These are phyloP conservation scores for Vulpes lagopus DNA, from an alignment of 2,113 vertebrate genomes.

Conservation along the genomic window DNA sequence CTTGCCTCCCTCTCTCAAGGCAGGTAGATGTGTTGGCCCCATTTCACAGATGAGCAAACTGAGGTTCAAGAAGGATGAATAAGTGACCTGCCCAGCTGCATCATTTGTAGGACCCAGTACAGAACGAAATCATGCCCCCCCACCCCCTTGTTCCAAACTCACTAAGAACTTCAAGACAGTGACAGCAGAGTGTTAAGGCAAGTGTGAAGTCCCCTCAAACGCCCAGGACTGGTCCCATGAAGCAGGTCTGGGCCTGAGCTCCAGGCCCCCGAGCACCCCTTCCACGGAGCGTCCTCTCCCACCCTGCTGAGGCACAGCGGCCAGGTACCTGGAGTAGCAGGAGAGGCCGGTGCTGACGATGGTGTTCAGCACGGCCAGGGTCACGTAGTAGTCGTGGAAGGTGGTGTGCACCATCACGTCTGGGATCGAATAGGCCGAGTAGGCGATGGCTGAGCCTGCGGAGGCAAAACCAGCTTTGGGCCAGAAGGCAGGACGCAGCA, in stretches of 20 bases:
- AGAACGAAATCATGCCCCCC: neutral
- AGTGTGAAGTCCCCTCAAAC: neutral
- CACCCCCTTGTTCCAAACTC: neutral
- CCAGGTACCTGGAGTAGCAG: conserved; percentile 95
- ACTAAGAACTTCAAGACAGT: neutral
- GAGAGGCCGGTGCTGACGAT: conserved; percentile 89
- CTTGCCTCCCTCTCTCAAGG: neutral
- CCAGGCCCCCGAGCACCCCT: neutral
- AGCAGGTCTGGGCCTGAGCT: fast-evolving
- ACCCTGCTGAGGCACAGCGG: fast-evolving
- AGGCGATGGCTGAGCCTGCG: conserved; percentile 94
- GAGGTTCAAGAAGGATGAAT: neutral
- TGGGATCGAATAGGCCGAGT: conserved; percentile 93
- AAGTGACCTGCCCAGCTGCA: neutral
- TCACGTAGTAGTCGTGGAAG: conserved; percentile 90
- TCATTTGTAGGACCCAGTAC: neutral
- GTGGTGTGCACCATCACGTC: conserved; percentile 88
- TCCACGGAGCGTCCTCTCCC: neutral
- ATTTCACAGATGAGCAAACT: neutral
- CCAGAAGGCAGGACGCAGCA: neutral
- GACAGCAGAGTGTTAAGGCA: neutral
- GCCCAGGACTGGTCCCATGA: fast-evolving
- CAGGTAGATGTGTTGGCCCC: neutral
- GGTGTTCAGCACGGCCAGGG: conserved; percentile 89
- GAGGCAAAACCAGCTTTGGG: neutral